Base-by-base conservation (phyloP, 2,113 vertebrate species). In the Megaceryle torquata region DNA sequence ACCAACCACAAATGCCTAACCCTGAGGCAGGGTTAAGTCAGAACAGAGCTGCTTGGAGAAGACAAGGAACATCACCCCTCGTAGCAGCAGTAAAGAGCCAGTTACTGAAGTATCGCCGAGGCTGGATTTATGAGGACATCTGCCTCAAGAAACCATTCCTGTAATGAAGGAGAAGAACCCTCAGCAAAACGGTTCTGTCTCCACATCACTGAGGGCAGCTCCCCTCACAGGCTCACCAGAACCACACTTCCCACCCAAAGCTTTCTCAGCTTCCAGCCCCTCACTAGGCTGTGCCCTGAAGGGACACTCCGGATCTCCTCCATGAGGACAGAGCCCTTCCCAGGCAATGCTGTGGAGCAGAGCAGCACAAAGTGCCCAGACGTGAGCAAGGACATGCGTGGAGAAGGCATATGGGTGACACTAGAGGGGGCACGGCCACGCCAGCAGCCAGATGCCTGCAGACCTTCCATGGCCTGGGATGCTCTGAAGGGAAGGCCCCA, bases 331-430 rank as follows among this genome's bases (percentile, higher is more conserved):
- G 15, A 9, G 21, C 18, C 25, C 56, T 41, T 50, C 28, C 33
- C 33, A 33, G 8, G 35, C 26, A 90, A 69, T 65, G 56, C 43
- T 5, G 5, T 3, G 5, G n/a, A 15, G 20, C 26, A 15, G 24
- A 14, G 29, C 17, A 33, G 51, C 59, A 16, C 12, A 15, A 15
- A 35, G 20, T 31, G 19, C 18, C 20, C 51, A 25, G 19, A 46
- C 0, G 0, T 75, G 33, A 18, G 35, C 0, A 1, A 48, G 12
- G 37, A 37, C 37, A 64, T 0, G 0, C 0, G 2, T 8, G 25
- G 25, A 24, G 17, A 25, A 37, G 9, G 1, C 0, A 0, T 1
- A 14, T 1, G 3, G 60, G 46, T 6, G 61, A 44, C 31, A 17
- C 11, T 2, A 21, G 21, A 63, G 18, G 18, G 18, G 50, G 9